Evolutionary conservation across 2,797 vertebrate genomes (phyloP).

Genomic region (Lindbergichthys nudifrons): DNA sequence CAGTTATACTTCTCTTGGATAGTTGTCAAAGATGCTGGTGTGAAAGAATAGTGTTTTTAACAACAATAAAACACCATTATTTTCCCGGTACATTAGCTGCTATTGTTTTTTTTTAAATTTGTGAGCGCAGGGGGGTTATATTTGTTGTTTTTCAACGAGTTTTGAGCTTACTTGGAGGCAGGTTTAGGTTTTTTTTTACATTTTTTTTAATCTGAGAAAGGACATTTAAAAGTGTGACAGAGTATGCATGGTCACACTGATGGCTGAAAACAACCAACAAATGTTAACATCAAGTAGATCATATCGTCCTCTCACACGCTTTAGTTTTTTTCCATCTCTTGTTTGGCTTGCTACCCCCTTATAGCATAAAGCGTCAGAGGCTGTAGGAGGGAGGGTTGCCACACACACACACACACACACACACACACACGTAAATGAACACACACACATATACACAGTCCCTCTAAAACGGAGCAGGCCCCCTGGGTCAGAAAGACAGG

Average conservation of each 20-base stretch:
- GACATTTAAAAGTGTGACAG: not conserved
- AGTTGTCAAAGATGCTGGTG: constrained; percentile 1
- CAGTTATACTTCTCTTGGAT: constrained; percentile 8
- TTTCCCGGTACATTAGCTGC: not conserved
- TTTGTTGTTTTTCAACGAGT: not conserved
- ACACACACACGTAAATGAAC: not conserved
- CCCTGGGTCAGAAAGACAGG: constrained; percentile 40
- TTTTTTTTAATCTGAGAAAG: constrained; percentile 13
- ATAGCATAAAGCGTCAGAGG: constrained; percentile 29
- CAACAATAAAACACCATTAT: constrained; percentile 1
- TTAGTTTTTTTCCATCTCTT: not conserved
- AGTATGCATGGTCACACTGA: too few relatives aligned
- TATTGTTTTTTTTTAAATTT: too few relatives aligned
- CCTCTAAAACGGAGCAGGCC: constrained; percentile 7
- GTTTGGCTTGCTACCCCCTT: constrained; percentile 23
- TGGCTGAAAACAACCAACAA: not conserved
- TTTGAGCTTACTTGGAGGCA: not conserved
- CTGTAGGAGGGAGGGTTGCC: not conserved
- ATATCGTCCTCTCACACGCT: not conserved
- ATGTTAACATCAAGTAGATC: not conserved
- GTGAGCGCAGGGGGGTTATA: not conserved
- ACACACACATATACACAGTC: not conserved
- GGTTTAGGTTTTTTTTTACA: not conserved
- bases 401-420: not conserved
- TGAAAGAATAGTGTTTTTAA: constrained; percentile 21